phyloP scores from a whole-genome alignment of 1,140 invertebrate genomes.

The Laupala kohalensis region DNA sequence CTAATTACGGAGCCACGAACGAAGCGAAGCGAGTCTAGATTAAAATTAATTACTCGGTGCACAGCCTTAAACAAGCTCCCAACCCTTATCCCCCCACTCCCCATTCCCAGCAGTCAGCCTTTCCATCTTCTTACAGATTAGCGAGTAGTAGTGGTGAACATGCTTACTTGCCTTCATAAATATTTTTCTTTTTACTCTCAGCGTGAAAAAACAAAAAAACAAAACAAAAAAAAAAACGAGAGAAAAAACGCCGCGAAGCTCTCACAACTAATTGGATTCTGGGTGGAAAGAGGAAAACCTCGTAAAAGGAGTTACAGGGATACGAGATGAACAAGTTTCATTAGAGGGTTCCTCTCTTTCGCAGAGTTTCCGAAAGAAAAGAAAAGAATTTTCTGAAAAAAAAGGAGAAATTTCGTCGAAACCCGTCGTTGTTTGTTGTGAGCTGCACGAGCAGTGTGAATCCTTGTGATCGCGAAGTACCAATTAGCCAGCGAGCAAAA shows the following conservation, averaged over 20 bases:
- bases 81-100: not conserved
- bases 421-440: no score
- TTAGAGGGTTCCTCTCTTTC: not conserved
- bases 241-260: no score
- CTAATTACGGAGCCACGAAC: slow-evolving; percentile 14
- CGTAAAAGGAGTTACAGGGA: not conserved
- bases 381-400: not conserved
- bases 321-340: not conserved
- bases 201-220: not conserved
- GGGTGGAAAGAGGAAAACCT: not conserved
- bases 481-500: no score
- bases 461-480: no score
- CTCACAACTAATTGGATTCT: slow-evolving; percentile 7
- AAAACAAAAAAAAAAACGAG: no score
- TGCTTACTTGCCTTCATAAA: slow-evolving; percentile 1
- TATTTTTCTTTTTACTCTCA: not conserved
- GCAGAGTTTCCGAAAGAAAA: not conserved
- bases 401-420: no score
- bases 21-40: slow-evolving; percentile 6
- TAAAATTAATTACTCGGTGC: slow-evolving; percentile 18
- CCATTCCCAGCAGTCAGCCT: not conserved
- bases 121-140: slow-evolving; percentile 3
- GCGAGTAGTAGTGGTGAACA: slow-evolving; percentile 1
- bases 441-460: no score
- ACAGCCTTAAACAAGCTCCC: not conserved